Percentiles rank a stretch among this genome's conserved stretches.
Evolutionary conservation across 2,113 vertebrate genomes (phyloP).

Genomic region (Promerops cafer): DNA sequence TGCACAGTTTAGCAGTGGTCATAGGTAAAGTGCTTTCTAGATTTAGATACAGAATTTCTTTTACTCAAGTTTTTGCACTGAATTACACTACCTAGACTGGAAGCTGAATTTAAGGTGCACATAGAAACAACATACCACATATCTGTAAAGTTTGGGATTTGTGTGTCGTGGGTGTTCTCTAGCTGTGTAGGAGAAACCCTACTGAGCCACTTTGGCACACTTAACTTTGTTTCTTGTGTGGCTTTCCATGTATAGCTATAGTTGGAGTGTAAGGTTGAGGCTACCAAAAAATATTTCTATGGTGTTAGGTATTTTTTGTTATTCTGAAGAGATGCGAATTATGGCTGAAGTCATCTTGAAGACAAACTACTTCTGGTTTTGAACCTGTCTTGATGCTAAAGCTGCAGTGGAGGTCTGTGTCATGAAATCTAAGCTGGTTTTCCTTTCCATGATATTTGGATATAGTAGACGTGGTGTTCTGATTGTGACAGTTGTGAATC

Average conservation of each 20-base stretch:
- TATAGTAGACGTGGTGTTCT: not conserved
- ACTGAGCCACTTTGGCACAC: not conserved
- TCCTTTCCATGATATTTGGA: not conserved
- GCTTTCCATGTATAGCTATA: not conserved
- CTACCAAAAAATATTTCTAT: not conserved
- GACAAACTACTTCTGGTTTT: not conserved
- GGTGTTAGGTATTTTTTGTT: not conserved
- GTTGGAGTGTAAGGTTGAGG: not conserved
- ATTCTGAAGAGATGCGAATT: not conserved
- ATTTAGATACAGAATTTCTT: not conserved
- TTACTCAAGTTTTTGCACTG: not conserved
- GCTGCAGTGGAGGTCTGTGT: not conserved
- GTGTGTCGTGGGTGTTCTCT: not conserved
- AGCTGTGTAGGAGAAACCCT: not conserved
- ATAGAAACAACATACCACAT: accelerated
- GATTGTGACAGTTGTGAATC: not conserved
- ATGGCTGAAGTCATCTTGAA: not conserved
- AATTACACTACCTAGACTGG: not conserved
- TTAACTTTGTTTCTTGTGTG: not conserved
- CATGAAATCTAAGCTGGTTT: not conserved
- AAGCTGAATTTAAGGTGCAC: not conserved
- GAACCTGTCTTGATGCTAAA: not conserved
- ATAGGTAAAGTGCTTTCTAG: not conserved
- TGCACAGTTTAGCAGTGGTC: accelerated
- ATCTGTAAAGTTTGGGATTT: not conserved